A percentile compares a stretch with the other conserved stretches of the same genome.
Conservation (phyloP, 2,113 vertebrate genomes). For the Choloepus hoffmanni region DNA sequence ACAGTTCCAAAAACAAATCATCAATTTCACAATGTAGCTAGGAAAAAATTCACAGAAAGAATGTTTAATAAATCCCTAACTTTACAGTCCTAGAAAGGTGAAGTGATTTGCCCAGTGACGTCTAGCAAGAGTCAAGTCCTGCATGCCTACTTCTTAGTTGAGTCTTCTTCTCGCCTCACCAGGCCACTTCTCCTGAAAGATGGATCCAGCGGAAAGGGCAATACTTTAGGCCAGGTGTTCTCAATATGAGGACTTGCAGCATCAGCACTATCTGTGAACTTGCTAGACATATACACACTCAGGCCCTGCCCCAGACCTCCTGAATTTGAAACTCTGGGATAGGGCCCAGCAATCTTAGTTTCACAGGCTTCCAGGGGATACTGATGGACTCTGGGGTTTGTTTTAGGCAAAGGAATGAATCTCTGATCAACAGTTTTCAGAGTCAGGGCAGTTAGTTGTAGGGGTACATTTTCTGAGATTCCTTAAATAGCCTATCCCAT, state of each 20-base stretch:
- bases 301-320: not conserved
- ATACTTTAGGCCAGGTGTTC: not conserved
- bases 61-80: not conserved
- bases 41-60: not conserved
- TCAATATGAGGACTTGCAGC: not conserved
- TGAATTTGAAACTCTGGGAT: no score
- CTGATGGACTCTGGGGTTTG: not conserved
- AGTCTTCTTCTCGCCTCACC: not conserved
- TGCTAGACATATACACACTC: not conserved
- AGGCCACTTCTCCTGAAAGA: not conserved
- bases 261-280: not conserved
- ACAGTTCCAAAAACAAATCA: not conserved
- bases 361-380: not conserved
- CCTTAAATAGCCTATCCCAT: not conserved
- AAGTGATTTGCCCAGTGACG: not conserved
- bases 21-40: not conserved
- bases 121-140: not conserved
- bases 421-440: not conserved
- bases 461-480: not conserved
- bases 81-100: not conserved
- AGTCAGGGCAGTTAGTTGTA: not conserved
- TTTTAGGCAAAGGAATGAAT: not conserved
- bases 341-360: not conserved
- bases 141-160: accelerated
- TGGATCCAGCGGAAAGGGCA: not conserved